phyloP scores from a whole-genome alignment of 2,797 vertebrate species.

The Tamandua tetradactyla region DNA sequence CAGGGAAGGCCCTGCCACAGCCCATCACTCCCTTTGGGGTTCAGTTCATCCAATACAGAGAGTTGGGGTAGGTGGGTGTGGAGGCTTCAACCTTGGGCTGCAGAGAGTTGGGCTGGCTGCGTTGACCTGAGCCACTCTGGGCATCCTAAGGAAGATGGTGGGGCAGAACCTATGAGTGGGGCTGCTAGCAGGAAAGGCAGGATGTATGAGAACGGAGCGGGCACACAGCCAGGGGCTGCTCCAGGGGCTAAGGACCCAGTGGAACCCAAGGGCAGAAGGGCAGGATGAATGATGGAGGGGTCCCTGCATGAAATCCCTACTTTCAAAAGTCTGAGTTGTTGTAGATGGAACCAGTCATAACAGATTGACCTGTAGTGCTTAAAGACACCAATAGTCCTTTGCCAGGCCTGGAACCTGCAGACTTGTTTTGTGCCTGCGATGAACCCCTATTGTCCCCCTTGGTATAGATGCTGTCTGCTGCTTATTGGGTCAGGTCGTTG shows the following conservation, averaged over 20 bases:
- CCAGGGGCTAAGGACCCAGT: slow-evolving; percentile 95
- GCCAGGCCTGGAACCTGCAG: slow-evolving; percentile 92
- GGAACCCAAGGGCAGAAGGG: slow-evolving; percentile 94
- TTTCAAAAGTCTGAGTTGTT: slow-evolving; percentile 99
- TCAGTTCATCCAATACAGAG: slow-evolving; percentile 98
- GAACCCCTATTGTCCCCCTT: slow-evolving; percentile 95
- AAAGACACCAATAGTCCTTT: slow-evolving; percentile 97
- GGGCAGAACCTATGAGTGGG: slow-evolving; percentile 96
- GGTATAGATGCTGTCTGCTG: slow-evolving; percentile 93
- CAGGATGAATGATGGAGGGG: slow-evolving; percentile 95
- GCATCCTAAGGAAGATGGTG: slow-evolving; percentile 96
- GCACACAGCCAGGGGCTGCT: slow-evolving; percentile 92
- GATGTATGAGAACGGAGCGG: slow-evolving; percentile 95
- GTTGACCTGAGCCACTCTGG: slow-evolving; percentile 94
- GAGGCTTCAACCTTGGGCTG: slow-evolving; percentile 98
- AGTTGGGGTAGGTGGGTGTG: slow-evolving; percentile 95
- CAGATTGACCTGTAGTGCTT: slow-evolving; percentile 95
- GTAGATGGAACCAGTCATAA: slow-evolving; percentile 96
- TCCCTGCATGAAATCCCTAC: slow-evolving; percentile 97
- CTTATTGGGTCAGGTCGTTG: slow-evolving; percentile 94
- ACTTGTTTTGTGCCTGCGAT: slow-evolving; percentile 95
- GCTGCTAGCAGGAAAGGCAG: slow-evolving; percentile 97
- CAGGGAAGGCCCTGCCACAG: neutral
- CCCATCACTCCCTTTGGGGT: neutral
- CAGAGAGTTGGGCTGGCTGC: slow-evolving; percentile 94